phyloP scores from a whole-genome alignment of 1,140 invertebrate genomes.

The Meteorus sp. region DNA sequence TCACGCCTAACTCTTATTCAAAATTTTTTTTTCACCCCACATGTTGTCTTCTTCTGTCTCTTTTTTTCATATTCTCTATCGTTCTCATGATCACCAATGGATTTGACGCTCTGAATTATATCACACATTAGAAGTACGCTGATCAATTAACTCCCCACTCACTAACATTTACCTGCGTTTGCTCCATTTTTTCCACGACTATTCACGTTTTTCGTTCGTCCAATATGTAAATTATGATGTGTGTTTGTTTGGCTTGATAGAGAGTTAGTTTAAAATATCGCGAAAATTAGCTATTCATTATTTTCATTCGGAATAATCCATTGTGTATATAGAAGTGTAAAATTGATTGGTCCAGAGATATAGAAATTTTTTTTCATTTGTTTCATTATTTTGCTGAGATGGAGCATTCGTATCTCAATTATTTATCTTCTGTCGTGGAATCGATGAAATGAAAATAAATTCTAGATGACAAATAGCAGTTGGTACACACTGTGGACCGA shows the following conservation, averaged over 20 bases:
- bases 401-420: slow-evolving; percentile 5
- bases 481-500: not conserved
- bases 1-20: no score
- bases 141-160: not conserved
- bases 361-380: slow-evolving; percentile 24
- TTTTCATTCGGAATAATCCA: no score
- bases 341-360: slow-evolving; percentile 35
- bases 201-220: no score
- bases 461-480: not conserved
- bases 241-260: no score
- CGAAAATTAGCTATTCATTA: slow-evolving; percentile 18
- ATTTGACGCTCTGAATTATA: slow-evolving; percentile 10
- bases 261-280: slow-evolving; percentile 21
- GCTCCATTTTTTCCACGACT: no score
- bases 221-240: no score
- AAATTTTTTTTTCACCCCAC: not conserved
- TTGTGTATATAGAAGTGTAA: slow-evolving; percentile 34
- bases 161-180: no score
- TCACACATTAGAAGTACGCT: no score
- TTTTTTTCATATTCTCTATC: not conserved
- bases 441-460: not conserved
- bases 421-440: not conserved
- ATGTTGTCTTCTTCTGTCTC: not conserved
- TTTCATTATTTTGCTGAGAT: not conserved
- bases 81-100: not conserved